Conservation (phyloP, 2,797 vertebrate genomes). For the Neosalanx taihuensis region DNA sequence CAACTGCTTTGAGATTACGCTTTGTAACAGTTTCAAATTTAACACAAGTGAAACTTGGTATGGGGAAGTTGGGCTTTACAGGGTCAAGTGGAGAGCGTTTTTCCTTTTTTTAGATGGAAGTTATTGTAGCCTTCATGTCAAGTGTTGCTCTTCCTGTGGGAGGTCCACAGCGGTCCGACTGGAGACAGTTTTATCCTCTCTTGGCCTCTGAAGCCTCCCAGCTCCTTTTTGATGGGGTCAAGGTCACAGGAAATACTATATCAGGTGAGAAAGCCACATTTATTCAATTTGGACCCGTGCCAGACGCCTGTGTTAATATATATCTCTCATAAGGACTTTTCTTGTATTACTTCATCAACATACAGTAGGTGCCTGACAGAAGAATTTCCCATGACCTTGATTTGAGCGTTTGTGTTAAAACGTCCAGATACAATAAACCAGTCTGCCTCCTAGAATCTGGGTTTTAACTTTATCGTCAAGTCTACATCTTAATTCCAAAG, state of each 20-base stretch:
- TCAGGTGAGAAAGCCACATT: constrained; percentile 1
- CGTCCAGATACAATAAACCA: not conserved
- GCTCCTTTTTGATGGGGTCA: not conserved
- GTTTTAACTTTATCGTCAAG: not conserved
- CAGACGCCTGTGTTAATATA: too few species aligned
- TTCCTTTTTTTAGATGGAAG: too few species aligned
- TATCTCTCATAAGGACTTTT: not conserved
- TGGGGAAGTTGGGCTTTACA: too few species aligned
- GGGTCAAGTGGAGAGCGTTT: too few species aligned
- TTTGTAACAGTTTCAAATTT: too few species aligned
- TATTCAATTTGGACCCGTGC: not conserved
- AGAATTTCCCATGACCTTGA: not conserved
- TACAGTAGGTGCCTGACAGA: not conserved
- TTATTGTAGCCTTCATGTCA: not conserved
- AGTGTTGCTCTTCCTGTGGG: not conserved
- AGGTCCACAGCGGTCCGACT: not conserved
- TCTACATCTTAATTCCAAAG: not conserved
- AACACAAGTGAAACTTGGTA: too few species aligned
- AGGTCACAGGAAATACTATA: not conserved
- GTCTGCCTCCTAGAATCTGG: not conserved
- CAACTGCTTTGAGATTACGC: too few species aligned
- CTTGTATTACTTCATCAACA: constrained; percentile 1
- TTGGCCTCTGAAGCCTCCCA: not conserved
- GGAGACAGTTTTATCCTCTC: constrained; percentile 10
- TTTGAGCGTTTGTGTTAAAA: not conserved